phyloP scores from a whole-genome alignment of 2,113 vertebrate genomes.

The Cepphus grylle region DNA sequence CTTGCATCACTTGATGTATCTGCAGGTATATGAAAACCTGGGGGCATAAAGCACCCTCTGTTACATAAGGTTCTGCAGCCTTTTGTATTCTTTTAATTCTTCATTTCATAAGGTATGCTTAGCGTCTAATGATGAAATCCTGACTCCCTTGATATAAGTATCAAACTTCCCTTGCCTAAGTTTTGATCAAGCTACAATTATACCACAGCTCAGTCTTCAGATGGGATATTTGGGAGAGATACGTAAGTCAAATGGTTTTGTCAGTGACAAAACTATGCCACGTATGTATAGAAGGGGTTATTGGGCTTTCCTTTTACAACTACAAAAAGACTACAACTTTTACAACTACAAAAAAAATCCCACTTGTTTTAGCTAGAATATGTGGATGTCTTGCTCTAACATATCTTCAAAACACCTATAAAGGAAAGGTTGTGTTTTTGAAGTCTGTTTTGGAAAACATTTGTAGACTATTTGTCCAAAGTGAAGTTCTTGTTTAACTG shows the following conservation, averaged over 20 bases:
- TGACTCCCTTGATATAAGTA: neutral
- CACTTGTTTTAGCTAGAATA: neutral
- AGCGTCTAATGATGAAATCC: neutral
- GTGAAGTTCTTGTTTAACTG: neutral
- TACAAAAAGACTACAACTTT: neutral
- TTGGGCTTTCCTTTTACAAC: neutral
- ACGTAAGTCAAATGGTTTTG: neutral
- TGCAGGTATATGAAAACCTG: neutral
- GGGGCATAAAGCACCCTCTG: neutral
- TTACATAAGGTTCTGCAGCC: neutral
- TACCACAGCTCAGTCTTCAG: neutral
- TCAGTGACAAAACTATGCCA: neutral
- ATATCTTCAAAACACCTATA: neutral
- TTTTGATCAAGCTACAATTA: neutral
- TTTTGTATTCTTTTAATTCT: neutral
- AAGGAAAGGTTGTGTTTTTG: neutral
- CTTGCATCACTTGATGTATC: neutral
- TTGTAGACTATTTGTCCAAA: neutral
- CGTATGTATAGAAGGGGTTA: neutral
- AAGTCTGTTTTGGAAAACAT: neutral
- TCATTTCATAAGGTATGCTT: neutral
- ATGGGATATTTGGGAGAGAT: neutral
- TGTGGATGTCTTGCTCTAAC: neutral
- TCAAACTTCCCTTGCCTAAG: accelerated
- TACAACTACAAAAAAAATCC: neutral